Evolutionary conservation across 1,140 invertebrate genomes (phyloP).

Genomic region (Platyscapa corneri): DNA sequence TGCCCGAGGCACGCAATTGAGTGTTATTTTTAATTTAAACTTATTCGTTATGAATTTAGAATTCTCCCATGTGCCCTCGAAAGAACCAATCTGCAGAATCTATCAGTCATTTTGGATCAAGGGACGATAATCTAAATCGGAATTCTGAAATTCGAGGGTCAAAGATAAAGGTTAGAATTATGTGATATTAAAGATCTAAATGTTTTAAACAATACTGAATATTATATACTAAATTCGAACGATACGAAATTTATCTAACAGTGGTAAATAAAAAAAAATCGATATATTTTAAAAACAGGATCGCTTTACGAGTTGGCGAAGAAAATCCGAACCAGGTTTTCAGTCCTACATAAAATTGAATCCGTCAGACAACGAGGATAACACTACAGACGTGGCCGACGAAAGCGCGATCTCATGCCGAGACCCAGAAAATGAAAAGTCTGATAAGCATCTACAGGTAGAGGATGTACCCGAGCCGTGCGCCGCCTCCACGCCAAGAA

Average conservation of each 20-base stretch:
- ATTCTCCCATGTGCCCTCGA: conserved; percentile 65
- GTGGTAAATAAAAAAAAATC: no score
- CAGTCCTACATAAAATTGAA: conserved; percentile 69
- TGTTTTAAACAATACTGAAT: background rate
- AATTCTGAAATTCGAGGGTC: conserved; percentile 65
- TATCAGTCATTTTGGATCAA: conserved; percentile 60
- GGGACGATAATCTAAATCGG: conserved; percentile 68
- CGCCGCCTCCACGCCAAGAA: background rate
- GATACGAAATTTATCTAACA: no score
- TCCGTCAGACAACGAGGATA: conserved; percentile 67
- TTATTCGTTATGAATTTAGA: conserved; percentile 52
- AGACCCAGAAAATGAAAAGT: background rate
- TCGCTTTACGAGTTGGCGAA: conserved; percentile 77
- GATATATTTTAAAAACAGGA: conserved; percentile 59
- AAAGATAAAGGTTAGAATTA: conserved; percentile 67
- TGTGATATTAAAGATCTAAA: background rate
- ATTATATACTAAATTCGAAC: background rate
- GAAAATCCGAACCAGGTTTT: conserved; percentile 83
- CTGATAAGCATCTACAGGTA: background rate
- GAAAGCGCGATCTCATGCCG: background rate
- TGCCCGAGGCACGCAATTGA: background rate
- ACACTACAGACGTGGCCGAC: background rate
- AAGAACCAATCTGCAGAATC: conserved; percentile 63
- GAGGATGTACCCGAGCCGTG: background rate
- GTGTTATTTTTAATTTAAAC: conserved; percentile 11